Conservation (phyloP, 1,140 invertebrate species). For the Formica selysi region DNA sequence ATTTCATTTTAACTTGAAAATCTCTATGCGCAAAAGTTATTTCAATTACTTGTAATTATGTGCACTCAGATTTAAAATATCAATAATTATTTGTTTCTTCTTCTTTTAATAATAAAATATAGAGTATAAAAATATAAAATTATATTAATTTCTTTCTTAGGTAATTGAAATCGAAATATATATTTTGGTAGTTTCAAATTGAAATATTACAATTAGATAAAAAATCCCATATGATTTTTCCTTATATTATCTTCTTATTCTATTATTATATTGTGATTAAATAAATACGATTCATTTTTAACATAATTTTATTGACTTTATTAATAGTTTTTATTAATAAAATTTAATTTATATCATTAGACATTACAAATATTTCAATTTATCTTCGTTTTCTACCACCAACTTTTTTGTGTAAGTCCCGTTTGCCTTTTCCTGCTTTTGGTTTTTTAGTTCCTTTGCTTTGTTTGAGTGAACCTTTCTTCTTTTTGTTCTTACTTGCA, state of each 20-base stretch:
- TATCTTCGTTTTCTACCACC: constrained; percentile 89
- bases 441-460: constrained; percentile 87
- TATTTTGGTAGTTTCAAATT: neutral
- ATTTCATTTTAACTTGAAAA: too few species aligned
- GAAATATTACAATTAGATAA: neutral
- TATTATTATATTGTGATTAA: neutral
- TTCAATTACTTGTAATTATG: too few species aligned
- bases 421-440: constrained; percentile 88
- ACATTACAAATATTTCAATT: constrained; percentile 28
- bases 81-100: too few species aligned
- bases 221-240: neutral
- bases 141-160: neutral
- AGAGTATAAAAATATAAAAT: too few species aligned
- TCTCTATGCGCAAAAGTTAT: too few species aligned
- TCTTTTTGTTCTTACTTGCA: constrained; percentile 82
- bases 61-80: too few species aligned
- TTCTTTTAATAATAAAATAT: too few species aligned
- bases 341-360: neutral
- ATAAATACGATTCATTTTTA: neutral
- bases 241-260: neutral
- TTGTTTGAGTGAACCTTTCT: constrained; percentile 83
- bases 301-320: constrained; percentile 2
- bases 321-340: neutral
- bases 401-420: constrained; percentile 88
- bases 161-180: neutral